phyloP scores from a whole-genome alignment of 2,797 vertebrate genomes.

The Muscicapa comitata region DNA sequence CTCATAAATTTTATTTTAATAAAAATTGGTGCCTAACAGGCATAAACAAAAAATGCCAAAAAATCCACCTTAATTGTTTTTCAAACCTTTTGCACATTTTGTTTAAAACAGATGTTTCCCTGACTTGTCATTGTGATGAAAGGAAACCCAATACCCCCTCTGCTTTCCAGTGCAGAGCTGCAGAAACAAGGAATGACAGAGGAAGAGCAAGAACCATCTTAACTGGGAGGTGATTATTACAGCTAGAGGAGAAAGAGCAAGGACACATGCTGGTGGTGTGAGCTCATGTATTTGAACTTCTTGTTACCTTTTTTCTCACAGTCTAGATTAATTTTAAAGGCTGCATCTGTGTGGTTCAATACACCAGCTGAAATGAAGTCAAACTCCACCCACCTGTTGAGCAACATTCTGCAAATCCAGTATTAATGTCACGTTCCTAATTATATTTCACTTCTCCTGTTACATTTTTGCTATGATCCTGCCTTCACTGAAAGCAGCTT shows the following conservation, averaged over 20 bases:
- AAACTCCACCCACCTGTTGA: slow-evolving; percentile 61
- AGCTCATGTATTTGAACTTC: neutral
- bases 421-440: slow-evolving; percentile 50
- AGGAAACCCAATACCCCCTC: slow-evolving; percentile 47
- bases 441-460: slow-evolving; percentile 45
- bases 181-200: slow-evolving; percentile 46
- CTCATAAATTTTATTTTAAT: slow-evolving; percentile 77
- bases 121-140: slow-evolving; percentile 33
- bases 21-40: slow-evolving; percentile 62
- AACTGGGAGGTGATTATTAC: neutral
- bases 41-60: slow-evolving; percentile 60
- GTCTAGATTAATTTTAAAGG: neutral
- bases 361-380: slow-evolving; percentile 15
- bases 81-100: slow-evolving; percentile 57
- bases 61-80: neutral
- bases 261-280: neutral
- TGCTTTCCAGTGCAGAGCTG: slow-evolving; percentile 29
- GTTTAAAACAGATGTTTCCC: slow-evolving; percentile 70
- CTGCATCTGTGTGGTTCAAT: slow-evolving; percentile 17
- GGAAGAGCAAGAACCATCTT: neutral
- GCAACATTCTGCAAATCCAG: slow-evolving; percentile 13
- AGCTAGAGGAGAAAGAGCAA: neutral
- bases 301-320: slow-evolving; percentile 29
- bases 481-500: neutral
- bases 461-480: slow-evolving; percentile 21